A percentile compares a stretch with the other conserved stretches of the same genome.
Evolutionary conservation across 2,113 vertebrate genomes (phyloP).

Genomic region (Apteryx mantelli): DNA sequence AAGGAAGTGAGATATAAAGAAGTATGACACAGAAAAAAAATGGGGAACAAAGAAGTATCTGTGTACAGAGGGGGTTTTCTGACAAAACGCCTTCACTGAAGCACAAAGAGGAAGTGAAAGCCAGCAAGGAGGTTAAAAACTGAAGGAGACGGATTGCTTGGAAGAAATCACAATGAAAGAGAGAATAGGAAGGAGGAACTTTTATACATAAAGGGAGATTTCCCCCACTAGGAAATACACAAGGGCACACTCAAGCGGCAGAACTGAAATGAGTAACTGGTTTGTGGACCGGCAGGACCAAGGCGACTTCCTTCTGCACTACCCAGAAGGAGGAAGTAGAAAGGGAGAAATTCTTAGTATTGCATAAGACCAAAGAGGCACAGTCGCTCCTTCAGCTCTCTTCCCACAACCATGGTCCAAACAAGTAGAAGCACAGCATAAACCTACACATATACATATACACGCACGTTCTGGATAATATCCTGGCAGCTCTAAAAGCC

Average conservation of each 20-base stretch:
- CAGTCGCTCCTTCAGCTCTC: conserved; percentile 16
- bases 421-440: neutral
- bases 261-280: conserved; percentile 50
- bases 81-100: conserved; percentile 28
- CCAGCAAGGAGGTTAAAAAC: conserved; percentile 19
- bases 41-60: conserved; percentile 40
- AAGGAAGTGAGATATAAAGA: conserved; percentile 45
- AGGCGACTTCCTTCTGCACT: conserved; percentile 48
- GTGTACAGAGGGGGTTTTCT: conserved; percentile 24
- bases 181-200: conserved; percentile 54
- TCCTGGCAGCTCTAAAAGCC: neutral
- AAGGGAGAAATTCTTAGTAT: conserved; percentile 56
- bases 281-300: neutral
- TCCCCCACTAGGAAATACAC: conserved; percentile 26
- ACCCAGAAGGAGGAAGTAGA: conserved; percentile 31
- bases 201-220: neutral
- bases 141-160: conserved; percentile 17
- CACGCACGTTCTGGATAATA: neutral
- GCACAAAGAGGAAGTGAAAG: conserved; percentile 62
- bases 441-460: neutral
- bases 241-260: neutral
- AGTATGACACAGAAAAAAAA: neutral
- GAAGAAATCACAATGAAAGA: conserved; percentile 62
- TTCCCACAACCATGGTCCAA: neutral
- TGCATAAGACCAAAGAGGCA: conserved; percentile 26